These are phyloP conservation scores for Cerceris rybyensis DNA, from an alignment of 2,888 invertebrate genomes.

Conservation along the genomic window DNA sequence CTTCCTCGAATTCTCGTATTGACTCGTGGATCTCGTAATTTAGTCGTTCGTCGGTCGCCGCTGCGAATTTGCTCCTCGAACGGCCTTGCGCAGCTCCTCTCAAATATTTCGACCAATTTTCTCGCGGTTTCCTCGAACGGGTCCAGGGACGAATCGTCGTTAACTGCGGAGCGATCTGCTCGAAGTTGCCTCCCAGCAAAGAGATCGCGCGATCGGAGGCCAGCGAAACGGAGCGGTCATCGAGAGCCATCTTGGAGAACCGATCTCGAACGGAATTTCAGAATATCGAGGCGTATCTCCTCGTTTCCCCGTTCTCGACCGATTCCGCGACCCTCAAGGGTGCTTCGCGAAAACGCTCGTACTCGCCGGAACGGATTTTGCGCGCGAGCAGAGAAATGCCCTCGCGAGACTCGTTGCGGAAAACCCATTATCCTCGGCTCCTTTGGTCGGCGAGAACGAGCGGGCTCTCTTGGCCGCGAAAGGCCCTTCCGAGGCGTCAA, in stretches of 20 bases:
- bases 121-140: too few relatives aligned
- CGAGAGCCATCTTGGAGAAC: neutral
- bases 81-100: neutral
- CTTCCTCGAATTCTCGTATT: slow-evolving; percentile 9
- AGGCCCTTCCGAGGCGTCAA: neutral
- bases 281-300: too few relatives aligned
- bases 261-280: neutral
- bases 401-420: slow-evolving; percentile 55
- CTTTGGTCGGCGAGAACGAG: slow-evolving; percentile 34
- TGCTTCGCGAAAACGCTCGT: slow-evolving; percentile 58
- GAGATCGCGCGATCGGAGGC: slow-evolving; percentile 51
- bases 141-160: too few relatives aligned
- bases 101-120: too few relatives aligned
- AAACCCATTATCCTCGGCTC: slow-evolving; percentile 53
- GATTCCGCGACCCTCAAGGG: slow-evolving; percentile 32
- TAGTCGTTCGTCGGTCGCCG: slow-evolving; percentile 15
- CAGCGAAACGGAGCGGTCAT: slow-evolving; percentile 41
- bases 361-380: slow-evolving; percentile 64
- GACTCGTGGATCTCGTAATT: slow-evolving; percentile 27
- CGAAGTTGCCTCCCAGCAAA: slow-evolving; percentile 35
- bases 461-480: slow-evolving; percentile 11
- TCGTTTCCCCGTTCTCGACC: too few relatives aligned
- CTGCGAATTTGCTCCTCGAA: slow-evolving; percentile 4
- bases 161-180: slow-evolving; percentile 10
- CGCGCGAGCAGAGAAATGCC: slow-evolving; percentile 58